phyloP scores from a whole-genome alignment of 2,797 vertebrate genomes.

The Linurgus olivaceus region DNA sequence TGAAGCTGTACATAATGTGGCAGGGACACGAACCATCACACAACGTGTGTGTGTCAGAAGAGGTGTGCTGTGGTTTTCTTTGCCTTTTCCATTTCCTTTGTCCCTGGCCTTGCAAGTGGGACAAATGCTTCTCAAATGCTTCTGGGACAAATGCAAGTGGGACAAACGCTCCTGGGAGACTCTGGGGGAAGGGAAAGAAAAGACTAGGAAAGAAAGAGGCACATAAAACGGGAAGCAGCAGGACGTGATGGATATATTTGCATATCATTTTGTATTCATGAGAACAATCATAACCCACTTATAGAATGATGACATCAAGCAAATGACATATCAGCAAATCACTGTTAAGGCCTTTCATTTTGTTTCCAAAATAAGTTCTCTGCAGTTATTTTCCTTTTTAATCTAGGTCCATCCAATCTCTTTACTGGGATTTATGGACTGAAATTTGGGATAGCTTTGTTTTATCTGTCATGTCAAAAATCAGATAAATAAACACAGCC shows the following conservation, averaged over 20 bases:
- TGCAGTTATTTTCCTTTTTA: background rate
- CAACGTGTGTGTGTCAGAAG: background rate
- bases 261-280: background rate
- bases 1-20: background rate
- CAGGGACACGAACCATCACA: background rate
- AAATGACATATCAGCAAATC: background rate
- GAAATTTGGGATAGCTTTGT: background rate
- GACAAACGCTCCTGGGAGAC: background rate
- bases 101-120: background rate
- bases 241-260: background rate
- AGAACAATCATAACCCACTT: slow-evolving; percentile 23
- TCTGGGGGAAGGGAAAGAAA: background rate
- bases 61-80: background rate
- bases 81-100: background rate
- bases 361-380: background rate
- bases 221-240: background rate
- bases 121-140: background rate
- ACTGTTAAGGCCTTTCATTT: background rate
- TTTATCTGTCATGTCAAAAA: background rate
- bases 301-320: background rate
- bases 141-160: background rate
- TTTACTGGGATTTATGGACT: background rate
- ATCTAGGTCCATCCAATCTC: background rate
- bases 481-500: background rate
- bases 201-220: background rate